A percentile compares a stretch with the other conserved stretches of the same genome.
phyloP scores from a whole-genome alignment of 2,113 vertebrate species.

The Bolborhynchus lineola region DNA sequence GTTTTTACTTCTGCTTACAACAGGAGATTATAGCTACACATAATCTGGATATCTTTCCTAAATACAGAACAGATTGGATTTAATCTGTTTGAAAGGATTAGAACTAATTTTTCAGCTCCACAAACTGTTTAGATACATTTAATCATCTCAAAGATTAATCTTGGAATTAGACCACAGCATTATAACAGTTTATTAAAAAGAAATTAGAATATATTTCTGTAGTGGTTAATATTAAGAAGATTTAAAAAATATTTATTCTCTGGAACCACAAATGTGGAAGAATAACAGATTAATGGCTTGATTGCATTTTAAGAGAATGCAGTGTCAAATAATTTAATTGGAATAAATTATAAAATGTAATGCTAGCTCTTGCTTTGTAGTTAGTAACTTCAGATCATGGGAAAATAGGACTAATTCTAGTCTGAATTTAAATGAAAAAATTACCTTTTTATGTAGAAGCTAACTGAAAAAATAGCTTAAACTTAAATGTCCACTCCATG shows the following conservation, averaged over 20 bases:
- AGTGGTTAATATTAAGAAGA: not conserved
- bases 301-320: not conserved
- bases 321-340: not conserved
- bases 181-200: not conserved
- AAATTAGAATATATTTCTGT: conserved; percentile 28
- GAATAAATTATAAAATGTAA: not conserved
- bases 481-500: not conserved
- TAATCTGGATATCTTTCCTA: conserved; percentile 18
- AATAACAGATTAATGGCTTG: not conserved
- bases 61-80: conserved; percentile 25
- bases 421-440: not conserved
- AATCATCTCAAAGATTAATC: conserved; percentile 15
- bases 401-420: not conserved
- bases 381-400: not conserved
- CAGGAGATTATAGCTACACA: not conserved
- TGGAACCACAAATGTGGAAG: not conserved
- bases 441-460: not conserved
- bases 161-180: not conserved
- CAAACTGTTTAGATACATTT: conserved; percentile 6
- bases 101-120: conserved; percentile 27
- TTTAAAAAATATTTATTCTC: not conserved
- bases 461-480: not conserved
- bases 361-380: not conserved
- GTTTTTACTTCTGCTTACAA: not conserved
- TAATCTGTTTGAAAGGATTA: conserved; percentile 40